phyloP scores from a whole-genome alignment of 2,113 vertebrate genomes.

The Psophia crepitans region DNA sequence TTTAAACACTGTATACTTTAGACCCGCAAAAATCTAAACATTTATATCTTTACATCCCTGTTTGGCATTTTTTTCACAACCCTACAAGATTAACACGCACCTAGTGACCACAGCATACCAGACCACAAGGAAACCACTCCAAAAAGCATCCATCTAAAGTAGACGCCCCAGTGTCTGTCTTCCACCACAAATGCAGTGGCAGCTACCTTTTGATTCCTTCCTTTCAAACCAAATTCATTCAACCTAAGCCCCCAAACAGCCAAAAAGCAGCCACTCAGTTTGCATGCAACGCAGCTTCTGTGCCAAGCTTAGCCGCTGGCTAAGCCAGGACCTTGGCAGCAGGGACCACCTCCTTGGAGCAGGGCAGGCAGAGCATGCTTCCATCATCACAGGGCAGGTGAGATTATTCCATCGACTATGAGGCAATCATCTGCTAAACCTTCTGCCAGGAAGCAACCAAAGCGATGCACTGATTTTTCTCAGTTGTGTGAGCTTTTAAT shows the following conservation, averaged over 20 bases:
- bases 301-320: neutral
- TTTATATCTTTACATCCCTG: constrained; percentile 21
- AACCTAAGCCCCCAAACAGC: neutral
- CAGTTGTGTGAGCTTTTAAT: neutral
- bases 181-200: fast-evolving
- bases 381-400: no score
- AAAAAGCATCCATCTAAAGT: neutral
- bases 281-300: neutral
- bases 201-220: neutral
- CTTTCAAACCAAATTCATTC: neutral
- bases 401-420: neutral
- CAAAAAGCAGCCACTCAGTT: neutral
- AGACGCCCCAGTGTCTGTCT: neutral
- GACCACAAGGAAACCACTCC: neutral
- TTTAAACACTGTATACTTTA: constrained; percentile 22
- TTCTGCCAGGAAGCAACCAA: neutral
- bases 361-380: neutral
- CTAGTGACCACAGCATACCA: fast-evolving
- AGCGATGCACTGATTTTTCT: neutral
- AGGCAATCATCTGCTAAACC: neutral
- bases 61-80: neutral
- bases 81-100: neutral
- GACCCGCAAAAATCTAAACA: constrained; percentile 14
- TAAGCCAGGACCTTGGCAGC: neutral
- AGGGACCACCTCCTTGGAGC: neutral